Conservation (phyloP, 1,140 invertebrate species). For the Zeugodacus cucurbitae region DNA sequence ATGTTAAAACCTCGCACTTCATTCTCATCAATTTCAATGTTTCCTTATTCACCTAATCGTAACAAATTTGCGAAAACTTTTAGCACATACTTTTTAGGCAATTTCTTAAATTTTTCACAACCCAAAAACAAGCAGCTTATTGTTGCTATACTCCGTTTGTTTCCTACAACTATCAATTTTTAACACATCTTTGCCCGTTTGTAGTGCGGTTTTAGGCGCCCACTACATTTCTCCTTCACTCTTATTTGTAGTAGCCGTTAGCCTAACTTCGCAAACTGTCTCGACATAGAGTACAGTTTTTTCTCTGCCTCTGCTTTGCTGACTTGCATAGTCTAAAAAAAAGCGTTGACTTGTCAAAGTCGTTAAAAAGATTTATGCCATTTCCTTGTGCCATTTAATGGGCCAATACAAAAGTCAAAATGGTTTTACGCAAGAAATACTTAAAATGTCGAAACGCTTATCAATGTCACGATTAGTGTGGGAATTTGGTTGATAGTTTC, state of each 20-base stretch:
- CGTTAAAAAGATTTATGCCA: conserved; percentile 23
- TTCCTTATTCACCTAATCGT: neutral
- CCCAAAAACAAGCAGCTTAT: neutral
- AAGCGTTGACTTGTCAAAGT: conserved; percentile 19
- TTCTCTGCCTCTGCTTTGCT: neutral
- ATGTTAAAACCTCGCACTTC: too few species aligned
- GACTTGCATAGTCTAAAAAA: neutral
- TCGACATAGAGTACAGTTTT: neutral
- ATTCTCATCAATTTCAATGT: neutral
- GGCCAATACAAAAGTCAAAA: neutral
- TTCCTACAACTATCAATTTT: too few species aligned
- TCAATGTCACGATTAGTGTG: neutral
- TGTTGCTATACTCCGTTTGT: too few species aligned
- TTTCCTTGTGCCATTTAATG: neutral
- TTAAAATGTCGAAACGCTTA: neutral
- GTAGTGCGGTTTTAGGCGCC: neutral
- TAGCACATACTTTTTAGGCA: neutral
- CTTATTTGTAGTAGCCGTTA: neutral
- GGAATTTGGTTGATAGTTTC: neutral
- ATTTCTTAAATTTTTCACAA: neutral
- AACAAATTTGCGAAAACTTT: neutral
- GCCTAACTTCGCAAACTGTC: neutral
- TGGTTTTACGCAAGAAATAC: neutral
- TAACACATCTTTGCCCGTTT: too few species aligned
- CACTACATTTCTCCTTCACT: too few species aligned